These are phyloP conservation scores for Colossoma macropomum DNA, from an alignment of 2,113 vertebrate genomes.

Conservation along the genomic window DNA sequence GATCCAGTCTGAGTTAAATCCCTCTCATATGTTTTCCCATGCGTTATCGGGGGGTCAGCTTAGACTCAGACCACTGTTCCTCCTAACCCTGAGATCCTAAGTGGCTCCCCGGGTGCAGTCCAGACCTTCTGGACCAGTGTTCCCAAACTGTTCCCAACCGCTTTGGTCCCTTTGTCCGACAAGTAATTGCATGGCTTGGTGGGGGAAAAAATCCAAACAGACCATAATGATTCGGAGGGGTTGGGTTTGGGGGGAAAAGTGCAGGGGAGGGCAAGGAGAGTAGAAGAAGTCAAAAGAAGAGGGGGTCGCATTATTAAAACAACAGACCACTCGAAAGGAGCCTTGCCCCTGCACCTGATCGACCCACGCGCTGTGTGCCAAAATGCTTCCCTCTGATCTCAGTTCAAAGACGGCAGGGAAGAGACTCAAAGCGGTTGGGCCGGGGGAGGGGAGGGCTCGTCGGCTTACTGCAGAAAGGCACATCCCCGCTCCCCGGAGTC, in stretches of 20 bases:
- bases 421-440: conserved; percentile 76
- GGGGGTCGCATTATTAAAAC: conserved; percentile 64
- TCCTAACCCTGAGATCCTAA: conserved; percentile 3
- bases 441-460: conserved; percentile 59
- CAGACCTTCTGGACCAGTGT: conserved; percentile 32
- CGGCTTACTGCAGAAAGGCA: conserved; percentile 66
- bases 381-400: conserved; percentile 77
- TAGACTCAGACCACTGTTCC: conserved; percentile 12
- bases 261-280: conserved; percentile 28
- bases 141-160: conserved; percentile 51
- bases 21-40: conserved; percentile 34
- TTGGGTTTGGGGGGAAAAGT: conserved; percentile 27
- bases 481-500: conserved; percentile 68
- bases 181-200: conserved; percentile 44
- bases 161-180: conserved; percentile 53
- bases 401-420: conserved; percentile 80
- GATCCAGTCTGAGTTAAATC: conserved; percentile 14
- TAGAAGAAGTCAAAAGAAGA: conserved; percentile 14
- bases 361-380: conserved; percentile 69
- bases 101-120: not conserved
- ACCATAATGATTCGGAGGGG: conserved; percentile 54
- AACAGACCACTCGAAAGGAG: conserved; percentile 66
- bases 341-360: conserved; percentile 72
- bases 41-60: not conserved
- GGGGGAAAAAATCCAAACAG: conserved; percentile 51